A percentile compares a stretch with the other conserved stretches of the same genome.
These are phyloP conservation scores for Athene cunicularia DNA, from an alignment of 2,113 vertebrate species.

Conservation along the genomic window DNA sequence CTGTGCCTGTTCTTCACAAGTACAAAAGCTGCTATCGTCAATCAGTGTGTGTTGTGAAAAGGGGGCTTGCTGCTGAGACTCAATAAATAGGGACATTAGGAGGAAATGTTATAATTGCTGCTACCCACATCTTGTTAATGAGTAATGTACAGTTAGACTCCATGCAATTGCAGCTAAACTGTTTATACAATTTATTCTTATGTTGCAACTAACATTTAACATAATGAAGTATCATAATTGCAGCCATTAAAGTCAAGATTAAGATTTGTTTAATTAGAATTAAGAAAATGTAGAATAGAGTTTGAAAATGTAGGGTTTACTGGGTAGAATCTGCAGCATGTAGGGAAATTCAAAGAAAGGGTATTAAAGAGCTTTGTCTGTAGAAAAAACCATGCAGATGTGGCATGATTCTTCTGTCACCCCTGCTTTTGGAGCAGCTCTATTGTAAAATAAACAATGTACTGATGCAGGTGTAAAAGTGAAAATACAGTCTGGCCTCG, in stretches of 20 bases:
- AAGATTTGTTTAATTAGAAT: slow-evolving; percentile 90
- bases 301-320: slow-evolving; percentile 62
- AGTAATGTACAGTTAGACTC: slow-evolving; percentile 86
- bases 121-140: slow-evolving; percentile 90
- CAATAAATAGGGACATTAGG: slow-evolving; percentile 88
- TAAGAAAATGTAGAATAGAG: slow-evolving; percentile 83
- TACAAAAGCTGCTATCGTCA: slow-evolving; percentile 78
- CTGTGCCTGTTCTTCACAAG: slow-evolving; percentile 75
- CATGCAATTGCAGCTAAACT: slow-evolving; percentile 86
- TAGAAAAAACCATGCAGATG: slow-evolving; percentile 11
- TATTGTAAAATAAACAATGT: not conserved
- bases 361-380: slow-evolving; percentile 49
- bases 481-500: not conserved
- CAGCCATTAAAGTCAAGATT: slow-evolving; percentile 83
- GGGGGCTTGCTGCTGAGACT: slow-evolving; percentile 82
- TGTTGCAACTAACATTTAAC: slow-evolving; percentile 84
- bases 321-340: slow-evolving; percentile 37
- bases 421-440: not conserved
- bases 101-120: slow-evolving; percentile 85
- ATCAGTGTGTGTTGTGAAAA: slow-evolving; percentile 80
- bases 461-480: not conserved
- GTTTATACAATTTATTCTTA: slow-evolving; percentile 87
- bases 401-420: not conserved
- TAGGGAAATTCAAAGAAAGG: slow-evolving; percentile 3
- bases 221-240: slow-evolving; percentile 88